phyloP scores from a whole-genome alignment of 2,113 vertebrate genomes.

The Platysteira castanea region DNA sequence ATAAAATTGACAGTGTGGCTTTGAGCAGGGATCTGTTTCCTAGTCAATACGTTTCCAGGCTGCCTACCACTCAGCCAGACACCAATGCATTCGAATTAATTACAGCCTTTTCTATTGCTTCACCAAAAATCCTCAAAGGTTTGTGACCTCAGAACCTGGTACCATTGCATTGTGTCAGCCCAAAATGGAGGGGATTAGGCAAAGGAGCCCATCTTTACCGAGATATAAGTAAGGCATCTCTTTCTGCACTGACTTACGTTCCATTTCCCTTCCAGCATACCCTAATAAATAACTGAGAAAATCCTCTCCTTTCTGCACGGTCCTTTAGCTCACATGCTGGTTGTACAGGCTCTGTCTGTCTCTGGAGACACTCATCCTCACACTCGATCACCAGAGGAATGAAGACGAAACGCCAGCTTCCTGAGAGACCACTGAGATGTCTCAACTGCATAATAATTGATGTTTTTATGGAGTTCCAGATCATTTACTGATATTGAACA shows the following conservation, averaged over 20 bases:
- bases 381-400: neutral
- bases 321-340: neutral
- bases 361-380: neutral
- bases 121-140: neutral
- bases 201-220: neutral
- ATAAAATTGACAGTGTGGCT: accelerated
- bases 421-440: neutral
- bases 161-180: neutral
- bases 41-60: neutral
- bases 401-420: neutral
- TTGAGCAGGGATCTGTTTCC: neutral
- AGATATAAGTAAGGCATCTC: neutral
- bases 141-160: neutral
- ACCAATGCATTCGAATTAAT: neutral
- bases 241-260: neutral
- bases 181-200: neutral
- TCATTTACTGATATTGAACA: conserved; percentile 20
- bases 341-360: neutral
- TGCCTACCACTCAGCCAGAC: neutral
- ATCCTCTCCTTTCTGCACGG: neutral
- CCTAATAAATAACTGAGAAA: neutral
- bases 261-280: neutral
- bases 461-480: conserved; percentile 30
- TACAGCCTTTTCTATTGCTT: neutral
- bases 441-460: conserved; percentile 10